These are phyloP conservation scores for Graptemys geographica DNA, from an alignment of 2,797 vertebrate genomes.

Conservation along the genomic window DNA sequence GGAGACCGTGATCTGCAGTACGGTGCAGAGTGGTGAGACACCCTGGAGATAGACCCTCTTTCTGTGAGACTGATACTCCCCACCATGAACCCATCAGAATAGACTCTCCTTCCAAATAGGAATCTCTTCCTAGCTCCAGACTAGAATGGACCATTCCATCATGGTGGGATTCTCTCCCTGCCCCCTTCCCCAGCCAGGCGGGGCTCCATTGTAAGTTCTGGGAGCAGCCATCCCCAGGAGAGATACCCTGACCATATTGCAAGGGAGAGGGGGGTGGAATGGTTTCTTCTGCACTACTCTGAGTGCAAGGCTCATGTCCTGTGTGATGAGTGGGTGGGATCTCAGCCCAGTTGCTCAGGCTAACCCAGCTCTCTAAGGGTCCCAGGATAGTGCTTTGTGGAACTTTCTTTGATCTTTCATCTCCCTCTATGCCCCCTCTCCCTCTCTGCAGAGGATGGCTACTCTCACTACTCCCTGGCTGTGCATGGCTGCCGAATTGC, in stretches of 20 bases:
- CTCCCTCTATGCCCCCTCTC: not conserved
- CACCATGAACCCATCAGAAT: not conserved
- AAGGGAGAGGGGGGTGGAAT: not conserved
- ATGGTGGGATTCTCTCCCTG: not conserved
- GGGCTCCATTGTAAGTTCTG: not conserved
- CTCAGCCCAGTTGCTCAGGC: not conserved
- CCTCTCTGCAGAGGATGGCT: slow-evolving; percentile 89
- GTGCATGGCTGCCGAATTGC: slow-evolving; percentile 96
- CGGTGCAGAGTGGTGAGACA: slow-evolving; percentile 91
- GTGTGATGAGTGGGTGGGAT: not conserved
- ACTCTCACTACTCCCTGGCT: slow-evolving; percentile 95
- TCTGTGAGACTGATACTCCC: not conserved
- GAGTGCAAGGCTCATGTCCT: not conserved
- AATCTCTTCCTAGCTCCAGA: not conserved
- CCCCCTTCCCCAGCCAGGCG: not conserved
- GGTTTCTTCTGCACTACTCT: not conserved
- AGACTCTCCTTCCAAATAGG: not conserved
- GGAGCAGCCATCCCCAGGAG: rapidly evolving
- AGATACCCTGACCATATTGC: not conserved
- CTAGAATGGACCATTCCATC: not conserved
- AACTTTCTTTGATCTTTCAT: not conserved
- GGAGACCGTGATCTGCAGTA: slow-evolving; percentile 95
- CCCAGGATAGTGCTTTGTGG: not conserved
- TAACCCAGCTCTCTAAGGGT: rapidly evolving
- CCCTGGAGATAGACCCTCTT: not conserved